Evolutionary conservation across 2,888 invertebrate genomes (phyloP).

Genomic region (Leptopilina myrica): DNA sequence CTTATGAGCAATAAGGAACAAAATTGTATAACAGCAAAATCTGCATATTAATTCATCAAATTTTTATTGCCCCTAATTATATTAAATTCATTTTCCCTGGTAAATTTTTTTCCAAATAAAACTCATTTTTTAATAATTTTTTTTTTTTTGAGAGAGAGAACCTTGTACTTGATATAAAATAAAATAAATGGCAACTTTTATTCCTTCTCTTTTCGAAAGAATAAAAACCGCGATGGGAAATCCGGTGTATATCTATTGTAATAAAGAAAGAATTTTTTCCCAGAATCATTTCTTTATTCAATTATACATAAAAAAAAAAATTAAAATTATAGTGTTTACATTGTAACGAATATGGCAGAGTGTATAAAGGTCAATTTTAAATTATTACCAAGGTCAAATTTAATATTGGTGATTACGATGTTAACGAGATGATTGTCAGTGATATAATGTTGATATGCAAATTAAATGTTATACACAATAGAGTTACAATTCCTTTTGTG

Average conservation of each 20-base stretch:
- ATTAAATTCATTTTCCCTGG: background rate
- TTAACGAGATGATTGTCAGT: slow-evolving; percentile 3
- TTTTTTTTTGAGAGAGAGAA: background rate
- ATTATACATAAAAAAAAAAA: background rate
- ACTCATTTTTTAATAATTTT: no score
- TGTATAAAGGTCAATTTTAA: slow-evolving; percentile 1
- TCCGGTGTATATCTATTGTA: slow-evolving; percentile 2
- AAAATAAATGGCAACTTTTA: no score
- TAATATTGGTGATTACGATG: background rate
- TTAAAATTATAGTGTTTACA: slow-evolving; percentile 10
- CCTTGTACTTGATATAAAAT: no score
- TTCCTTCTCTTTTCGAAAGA: background rate
- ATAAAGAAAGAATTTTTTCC: background rate
- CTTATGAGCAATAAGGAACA: no score
- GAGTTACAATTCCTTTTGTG: background rate
- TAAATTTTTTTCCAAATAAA: no score
- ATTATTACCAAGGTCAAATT: slow-evolving; percentile 1
- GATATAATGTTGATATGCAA: slow-evolving; percentile 20
- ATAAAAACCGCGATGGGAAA: background rate
- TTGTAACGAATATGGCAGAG: background rate
- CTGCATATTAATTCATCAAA: slow-evolving; percentile 5
- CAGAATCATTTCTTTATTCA: slow-evolving; percentile 5
- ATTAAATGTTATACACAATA: slow-evolving; percentile 10
- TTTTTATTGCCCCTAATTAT: background rate
- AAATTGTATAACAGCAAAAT: background rate